Conservation (phyloP, 1,140 invertebrate species). For the Elymnias hypermnestra region DNA sequence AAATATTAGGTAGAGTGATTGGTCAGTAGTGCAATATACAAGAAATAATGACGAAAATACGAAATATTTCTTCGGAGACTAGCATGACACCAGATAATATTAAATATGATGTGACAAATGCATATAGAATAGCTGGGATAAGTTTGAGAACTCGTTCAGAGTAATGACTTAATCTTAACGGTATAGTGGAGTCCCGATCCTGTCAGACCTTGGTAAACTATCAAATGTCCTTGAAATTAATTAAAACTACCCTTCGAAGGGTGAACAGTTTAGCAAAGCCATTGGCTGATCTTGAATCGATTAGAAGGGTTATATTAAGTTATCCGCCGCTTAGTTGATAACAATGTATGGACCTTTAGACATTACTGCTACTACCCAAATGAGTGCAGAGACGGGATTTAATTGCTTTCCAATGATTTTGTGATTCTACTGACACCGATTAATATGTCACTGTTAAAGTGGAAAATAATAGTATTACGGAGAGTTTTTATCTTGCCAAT, state of each 20-base stretch:
- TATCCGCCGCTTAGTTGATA: slow-evolving; percentile 44
- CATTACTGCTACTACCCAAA: not conserved
- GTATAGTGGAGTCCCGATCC: not conserved
- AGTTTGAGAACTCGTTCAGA: not conserved
- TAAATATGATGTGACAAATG: no score
- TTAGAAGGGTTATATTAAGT: slow-evolving; percentile 46
- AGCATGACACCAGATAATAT: no score
- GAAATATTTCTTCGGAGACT: no score
- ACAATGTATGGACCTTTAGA: slow-evolving; percentile 37
- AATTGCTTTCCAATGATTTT: not conserved
- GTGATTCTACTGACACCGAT: no score
- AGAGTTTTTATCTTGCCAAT: no score
- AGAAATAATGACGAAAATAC: no score
- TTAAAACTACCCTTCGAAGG: slow-evolving; percentile 38
- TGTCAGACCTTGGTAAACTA: slow-evolving; percentile 19
- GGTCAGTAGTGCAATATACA: no score
- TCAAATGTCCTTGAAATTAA: slow-evolving; percentile 37
- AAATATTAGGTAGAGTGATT: no score
- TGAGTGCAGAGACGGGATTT: not conserved
- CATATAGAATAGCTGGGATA: not conserved
- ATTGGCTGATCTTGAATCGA: slow-evolving; percentile 50
- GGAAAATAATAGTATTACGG: not conserved
- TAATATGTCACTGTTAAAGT: no score
- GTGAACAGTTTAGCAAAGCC: slow-evolving; percentile 41
- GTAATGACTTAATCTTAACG: not conserved